Evolutionary conservation across 2,113 vertebrate species (phyloP), one percentile per base, ranked within the genome.

Genomic region (Limnothrissa miodon): DNA sequence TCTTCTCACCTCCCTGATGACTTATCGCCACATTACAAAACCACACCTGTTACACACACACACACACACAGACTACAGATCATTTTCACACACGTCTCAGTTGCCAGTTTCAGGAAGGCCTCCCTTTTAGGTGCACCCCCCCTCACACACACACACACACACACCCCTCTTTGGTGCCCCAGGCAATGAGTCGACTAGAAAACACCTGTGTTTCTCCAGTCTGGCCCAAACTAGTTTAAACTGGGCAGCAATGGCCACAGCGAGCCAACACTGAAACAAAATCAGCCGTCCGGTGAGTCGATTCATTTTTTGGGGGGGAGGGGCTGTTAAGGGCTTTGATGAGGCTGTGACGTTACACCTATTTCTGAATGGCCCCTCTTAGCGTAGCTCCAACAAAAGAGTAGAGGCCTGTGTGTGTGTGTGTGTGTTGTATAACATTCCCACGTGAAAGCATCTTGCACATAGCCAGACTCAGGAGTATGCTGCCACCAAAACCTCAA

Each of bases 41-140:
- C 62, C 10, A 74, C 66, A 74, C 66, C 66, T 74, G 66, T 74
- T 74, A 36, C 15, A 29, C 19, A 39, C 29, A 74, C 25, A 74
- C 33, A 36, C 29, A 74, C 11, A 33, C 8, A 36, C 25, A 74
- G 29, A 74, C 33, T 13, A 11, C n/a, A 11, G 66, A 74, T 33
- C 66, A 36, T 36, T 74, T 74, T 74, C 66, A 74, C 66, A 74
- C 66, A 74, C 66, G 15, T 74, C 66, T 74, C 66, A 66, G 25
- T 25, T 66, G n/a, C 33, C 33, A 15, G 66, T 74, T 74, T 74
- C 66, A 74, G 66, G 66, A 5, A 74, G 66, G 66, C 66, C 66
- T 56, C 51, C 23, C 51, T 56, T 21, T 48, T n/a, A n/a, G n/a
- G n/a, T n/a, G n/a, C n/a, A n/a, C n/a, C n/a, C n/a, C n/a, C n/a